A percentile compares a stretch with the other conserved stretches of the same genome.
Evolutionary conservation across 2,888 invertebrate species (phyloP).

Genomic region (Aethes cnicana): DNA sequence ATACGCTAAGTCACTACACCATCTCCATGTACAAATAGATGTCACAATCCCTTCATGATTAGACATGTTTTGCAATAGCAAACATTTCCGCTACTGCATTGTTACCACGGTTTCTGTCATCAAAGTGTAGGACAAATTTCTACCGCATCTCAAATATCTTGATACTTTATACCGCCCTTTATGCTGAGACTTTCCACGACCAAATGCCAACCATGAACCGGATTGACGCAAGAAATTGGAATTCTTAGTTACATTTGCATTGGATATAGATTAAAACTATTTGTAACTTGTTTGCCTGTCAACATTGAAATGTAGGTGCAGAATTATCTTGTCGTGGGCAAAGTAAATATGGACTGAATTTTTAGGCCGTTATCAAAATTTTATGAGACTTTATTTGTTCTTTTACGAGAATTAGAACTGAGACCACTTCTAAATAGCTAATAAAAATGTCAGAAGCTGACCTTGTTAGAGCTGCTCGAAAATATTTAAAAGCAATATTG

Average conservation of each 20-base stretch:
- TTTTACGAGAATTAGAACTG: not conserved
- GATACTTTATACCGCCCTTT: slow-evolving; percentile 32
- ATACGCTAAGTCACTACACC: too few relatives aligned
- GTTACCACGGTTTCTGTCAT: slow-evolving; percentile 2
- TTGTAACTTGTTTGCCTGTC: not conserved
- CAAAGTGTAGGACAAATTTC: slow-evolving; percentile 37
- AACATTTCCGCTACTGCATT: not conserved
- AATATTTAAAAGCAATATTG: not conserved
- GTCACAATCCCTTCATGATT: not conserved
- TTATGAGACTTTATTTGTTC: not conserved
- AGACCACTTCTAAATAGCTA: not conserved
- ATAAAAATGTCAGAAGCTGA: slow-evolving; percentile 2
- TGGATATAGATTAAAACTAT: not conserved
- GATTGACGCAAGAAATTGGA: not conserved
- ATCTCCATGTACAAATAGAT: not conserved
- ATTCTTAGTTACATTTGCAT: slow-evolving; percentile 17
- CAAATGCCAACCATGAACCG: slow-evolving; percentile 7
- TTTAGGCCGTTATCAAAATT: not conserved
- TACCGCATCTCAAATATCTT: slow-evolving; percentile 37
- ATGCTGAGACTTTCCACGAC: slow-evolving; percentile 26
- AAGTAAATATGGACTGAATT: not conserved
- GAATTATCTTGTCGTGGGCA: not conserved
- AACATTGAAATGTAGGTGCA: not conserved
- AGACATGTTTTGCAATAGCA: not conserved
- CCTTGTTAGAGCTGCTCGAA: not conserved